A percentile compares a stretch with the other conserved stretches of the same genome.
phyloP scores from a whole-genome alignment of 2,888 invertebrate genomes.

The Bruchidius siliquastri region DNA sequence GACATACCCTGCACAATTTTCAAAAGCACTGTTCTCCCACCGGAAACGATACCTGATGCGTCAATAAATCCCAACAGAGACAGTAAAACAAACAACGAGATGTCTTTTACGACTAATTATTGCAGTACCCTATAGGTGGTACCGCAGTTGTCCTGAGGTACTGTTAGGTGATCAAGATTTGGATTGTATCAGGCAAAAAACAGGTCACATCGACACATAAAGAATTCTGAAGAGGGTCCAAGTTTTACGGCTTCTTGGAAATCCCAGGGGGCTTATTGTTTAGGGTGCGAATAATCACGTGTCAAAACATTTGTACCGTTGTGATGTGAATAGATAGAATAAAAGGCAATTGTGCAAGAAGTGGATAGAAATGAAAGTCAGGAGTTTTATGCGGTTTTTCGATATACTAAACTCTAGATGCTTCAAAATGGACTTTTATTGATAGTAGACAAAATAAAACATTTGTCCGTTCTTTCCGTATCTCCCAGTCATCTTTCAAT shows the following conservation, averaged over 20 bases:
- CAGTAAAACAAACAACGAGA: neutral
- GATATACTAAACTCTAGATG: too few relatives aligned
- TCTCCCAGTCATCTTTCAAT: too few relatives aligned
- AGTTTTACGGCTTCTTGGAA: neutral
- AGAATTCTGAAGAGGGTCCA: neutral
- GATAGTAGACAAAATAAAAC: too few relatives aligned
- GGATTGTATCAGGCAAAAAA: neutral
- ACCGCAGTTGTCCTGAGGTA: neutral
- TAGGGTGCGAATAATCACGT: neutral
- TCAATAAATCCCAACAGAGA: neutral
- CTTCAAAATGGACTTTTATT: too few relatives aligned
- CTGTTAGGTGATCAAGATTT: neutral
- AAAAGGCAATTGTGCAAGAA: too few relatives aligned
- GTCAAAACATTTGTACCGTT: neutral
- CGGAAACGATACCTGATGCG: neutral
- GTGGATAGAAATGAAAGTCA: too few relatives aligned
- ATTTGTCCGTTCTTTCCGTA: too few relatives aligned
- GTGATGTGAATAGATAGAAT: too few relatives aligned
- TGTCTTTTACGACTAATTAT: neutral
- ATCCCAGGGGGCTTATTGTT: neutral
- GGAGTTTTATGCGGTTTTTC: too few relatives aligned
- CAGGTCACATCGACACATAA: neutral
- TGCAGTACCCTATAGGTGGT: neutral
- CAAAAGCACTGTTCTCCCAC: too few relatives aligned
- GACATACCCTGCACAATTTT: too few relatives aligned